Conservation (phyloP, 1,140 invertebrate species). For the Campoletis sonorensis region DNA sequence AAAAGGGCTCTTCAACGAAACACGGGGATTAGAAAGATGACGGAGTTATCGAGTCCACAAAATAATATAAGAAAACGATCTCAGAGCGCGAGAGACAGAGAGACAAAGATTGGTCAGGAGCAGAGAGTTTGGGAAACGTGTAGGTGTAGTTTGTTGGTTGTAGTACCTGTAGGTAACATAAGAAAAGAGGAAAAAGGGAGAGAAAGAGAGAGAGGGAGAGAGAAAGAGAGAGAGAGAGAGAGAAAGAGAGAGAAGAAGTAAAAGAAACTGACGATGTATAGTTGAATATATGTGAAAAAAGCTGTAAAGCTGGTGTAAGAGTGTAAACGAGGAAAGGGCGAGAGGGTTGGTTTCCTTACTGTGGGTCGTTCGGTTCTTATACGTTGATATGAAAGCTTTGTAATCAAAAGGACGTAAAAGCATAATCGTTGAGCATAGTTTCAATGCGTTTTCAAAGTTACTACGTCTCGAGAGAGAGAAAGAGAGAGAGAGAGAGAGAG, state of each 20-base stretch:
- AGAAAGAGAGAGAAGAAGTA: not conserved
- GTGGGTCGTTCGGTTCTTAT: not conserved
- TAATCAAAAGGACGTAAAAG: not conserved
- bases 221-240: too few relatives aligned
- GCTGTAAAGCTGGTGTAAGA: not conserved
- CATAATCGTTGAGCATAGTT: not conserved
- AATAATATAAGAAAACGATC: not conserved
- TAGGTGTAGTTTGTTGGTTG: not conserved
- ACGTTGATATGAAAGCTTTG: not conserved
- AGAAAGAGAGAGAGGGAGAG: not conserved
- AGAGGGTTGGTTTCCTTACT: slow-evolving; percentile 11
- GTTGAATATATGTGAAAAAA: not conserved
- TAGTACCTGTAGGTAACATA: not conserved
- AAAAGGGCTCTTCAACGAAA: too few relatives aligned
- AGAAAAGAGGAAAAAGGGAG: not conserved
- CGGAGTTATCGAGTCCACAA: too few relatives aligned
- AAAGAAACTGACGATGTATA: too few relatives aligned
- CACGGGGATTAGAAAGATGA: too few relatives aligned
- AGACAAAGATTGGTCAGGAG: not conserved
- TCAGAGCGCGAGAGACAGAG: not conserved
- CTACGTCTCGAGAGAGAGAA: too few relatives aligned
- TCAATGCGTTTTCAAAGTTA: not conserved
- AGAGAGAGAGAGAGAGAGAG: too few relatives aligned
- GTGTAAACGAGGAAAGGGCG: slow-evolving; percentile 50
- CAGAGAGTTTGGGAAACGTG: not conserved